phyloP scores from a whole-genome alignment of 2,888 invertebrate species.

The Magallana nippona region DNA sequence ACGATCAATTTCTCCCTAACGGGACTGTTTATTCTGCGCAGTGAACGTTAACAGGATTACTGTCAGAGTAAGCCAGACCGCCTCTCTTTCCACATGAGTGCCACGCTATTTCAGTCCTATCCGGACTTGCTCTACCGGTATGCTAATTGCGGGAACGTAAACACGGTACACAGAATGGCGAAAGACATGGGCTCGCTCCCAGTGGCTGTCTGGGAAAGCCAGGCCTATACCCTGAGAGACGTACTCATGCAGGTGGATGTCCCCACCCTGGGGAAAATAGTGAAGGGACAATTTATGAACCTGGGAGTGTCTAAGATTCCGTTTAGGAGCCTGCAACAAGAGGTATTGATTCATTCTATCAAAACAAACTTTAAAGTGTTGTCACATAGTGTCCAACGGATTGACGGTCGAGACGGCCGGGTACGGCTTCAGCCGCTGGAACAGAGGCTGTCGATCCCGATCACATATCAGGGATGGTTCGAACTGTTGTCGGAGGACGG shows the following conservation, averaged over 20 bases:
- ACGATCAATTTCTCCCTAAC: background rate
- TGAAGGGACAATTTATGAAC: slow-evolving; percentile 95
- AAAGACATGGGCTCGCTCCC: slow-evolving; percentile 52
- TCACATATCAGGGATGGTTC: slow-evolving; percentile 94
- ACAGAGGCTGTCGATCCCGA: slow-evolving; percentile 90
- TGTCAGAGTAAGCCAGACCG: background rate
- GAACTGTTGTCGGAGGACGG: slow-evolving; percentile 97
- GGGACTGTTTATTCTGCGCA: slow-evolving; percentile 19
- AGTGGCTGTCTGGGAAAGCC: slow-evolving; percentile 57
- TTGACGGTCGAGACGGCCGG: slow-evolving; percentile 60
- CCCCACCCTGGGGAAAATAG: slow-evolving; percentile 93
- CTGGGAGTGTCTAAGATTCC: slow-evolving; percentile 91
- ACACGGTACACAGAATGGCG: slow-evolving; percentile 26
- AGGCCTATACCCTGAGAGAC: slow-evolving; percentile 76
- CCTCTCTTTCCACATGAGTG: slow-evolving; percentile 10
- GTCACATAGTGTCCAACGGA: slow-evolving; percentile 69
- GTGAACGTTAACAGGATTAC: slow-evolving; percentile 23
- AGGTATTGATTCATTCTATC: slow-evolving; percentile 89
- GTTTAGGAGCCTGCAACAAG: slow-evolving; percentile 84
- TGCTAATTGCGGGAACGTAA: slow-evolving; percentile 57
- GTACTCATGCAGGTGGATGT: slow-evolving; percentile 86
- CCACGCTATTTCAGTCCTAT: slow-evolving; percentile 29
- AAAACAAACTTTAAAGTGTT: slow-evolving; percentile 87
- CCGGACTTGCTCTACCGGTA: slow-evolving; percentile 63
- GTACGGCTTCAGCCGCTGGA: slow-evolving; percentile 65